Evolutionary conservation across 2,888 invertebrate genomes (phyloP).

Genomic region (Apotomis turbidana): DNA sequence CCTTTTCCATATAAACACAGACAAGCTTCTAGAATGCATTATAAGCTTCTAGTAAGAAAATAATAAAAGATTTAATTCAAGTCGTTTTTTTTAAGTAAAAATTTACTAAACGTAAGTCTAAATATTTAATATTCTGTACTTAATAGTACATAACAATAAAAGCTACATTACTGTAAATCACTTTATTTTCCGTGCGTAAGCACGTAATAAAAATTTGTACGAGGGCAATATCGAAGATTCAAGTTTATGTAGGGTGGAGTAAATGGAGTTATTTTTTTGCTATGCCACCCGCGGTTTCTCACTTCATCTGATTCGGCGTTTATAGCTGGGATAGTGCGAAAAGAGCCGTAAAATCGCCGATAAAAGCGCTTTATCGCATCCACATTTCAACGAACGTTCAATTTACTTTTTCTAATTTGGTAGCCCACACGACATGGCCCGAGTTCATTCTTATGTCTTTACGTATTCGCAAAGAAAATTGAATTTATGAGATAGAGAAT

Average conservation of each 20-base stretch:
- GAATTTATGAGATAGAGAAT: constrained; percentile 19
- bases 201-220: constrained; percentile 44
- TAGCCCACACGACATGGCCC: constrained; percentile 26
- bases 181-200: constrained; percentile 40
- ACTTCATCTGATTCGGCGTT: constrained; percentile 75
- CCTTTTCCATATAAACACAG: too few species aligned
- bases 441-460: constrained; percentile 20
- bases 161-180: constrained; percentile 32
- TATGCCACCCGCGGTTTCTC: constrained; percentile 66
- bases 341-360: constrained; percentile 73
- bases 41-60: too few species aligned
- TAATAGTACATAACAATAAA: constrained; percentile 23
- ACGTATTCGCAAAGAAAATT: constrained; percentile 13
- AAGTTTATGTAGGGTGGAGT: constrained; percentile 60
- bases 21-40: too few species aligned
- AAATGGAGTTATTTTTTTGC: constrained; percentile 69
- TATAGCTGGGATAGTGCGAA: constrained; percentile 73
- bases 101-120: too few species aligned
- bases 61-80: too few species aligned
- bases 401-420: constrained; percentile 63
- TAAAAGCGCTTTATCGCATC: constrained; percentile 71
- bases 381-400: constrained; percentile 67
- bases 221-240: constrained; percentile 50
- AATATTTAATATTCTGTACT: not conserved
- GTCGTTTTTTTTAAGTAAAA: too few species aligned